Evolutionary conservation across 2,797 vertebrate genomes (phyloP), one percentile per base, ranked within the genome.

Genomic region (Salarias fasciatus): DNA sequence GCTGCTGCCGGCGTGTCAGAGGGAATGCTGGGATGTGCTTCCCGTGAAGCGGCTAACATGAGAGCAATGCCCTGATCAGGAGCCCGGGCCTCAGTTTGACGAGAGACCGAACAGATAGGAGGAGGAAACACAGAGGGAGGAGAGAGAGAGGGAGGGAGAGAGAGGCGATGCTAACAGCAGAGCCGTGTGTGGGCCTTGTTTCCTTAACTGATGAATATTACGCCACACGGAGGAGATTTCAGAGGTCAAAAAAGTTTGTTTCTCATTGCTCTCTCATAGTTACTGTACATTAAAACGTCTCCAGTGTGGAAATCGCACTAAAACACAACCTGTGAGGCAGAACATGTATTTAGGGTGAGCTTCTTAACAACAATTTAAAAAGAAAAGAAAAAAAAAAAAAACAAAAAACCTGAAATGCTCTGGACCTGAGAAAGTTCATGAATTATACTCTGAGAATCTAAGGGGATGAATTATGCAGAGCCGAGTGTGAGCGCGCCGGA

Each of bases 1-100:
- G 95, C 94, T 96, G 96, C 96, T 95, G 94, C 91, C 90, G 93
- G 94, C 94, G 94, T 95, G 95, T 96, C 95, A 95, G 93, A 95
- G 95, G 93, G 94, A 96, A 96, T 94, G 94, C 94, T 94, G 95
- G 95, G 95, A 95, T 96, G 95, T 95, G 94, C 88, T 89, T 94
- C 90, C 93, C 93, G 86, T 93, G 94, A 95, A 96, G 94, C 95
- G 91, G 93, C 92, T 92, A 94, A 95, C 94, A 95, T 93, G 87
- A 94, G 88, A 88, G 94, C 92, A 94, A 91, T 90, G 91, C 93
- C 93, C 92, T 93, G 90, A 88, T 92, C 93, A 86, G 79, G 82
- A 85, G 81, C 85, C 83, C 77, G 49, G 80, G 76, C 86, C 84
- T 82, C 83, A 75, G 70, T 69, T 60, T 90, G 89, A 88, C 88